Percentiles rank a stretch among this genome's conserved stretches.
Conservation (phyloP, 2,797 vertebrate genomes). For the Tympanoctomys barrerae region DNA sequence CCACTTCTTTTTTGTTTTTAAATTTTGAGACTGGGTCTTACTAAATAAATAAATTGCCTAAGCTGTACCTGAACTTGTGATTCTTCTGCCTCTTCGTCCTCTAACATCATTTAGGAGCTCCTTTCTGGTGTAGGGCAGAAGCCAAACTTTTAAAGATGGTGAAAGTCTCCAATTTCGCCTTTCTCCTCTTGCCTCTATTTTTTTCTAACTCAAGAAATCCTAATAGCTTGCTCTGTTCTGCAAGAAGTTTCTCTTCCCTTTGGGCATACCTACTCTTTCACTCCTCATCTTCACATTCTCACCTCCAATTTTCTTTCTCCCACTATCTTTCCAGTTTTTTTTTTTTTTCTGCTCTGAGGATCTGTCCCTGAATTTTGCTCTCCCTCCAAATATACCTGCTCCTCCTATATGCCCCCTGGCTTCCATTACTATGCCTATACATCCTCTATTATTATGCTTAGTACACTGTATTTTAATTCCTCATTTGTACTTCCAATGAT, state of each 20-base stretch:
- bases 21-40: neutral
- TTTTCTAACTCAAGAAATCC: neutral
- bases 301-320: neutral
- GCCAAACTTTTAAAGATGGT: neutral
- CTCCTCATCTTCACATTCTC: neutral
- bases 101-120: neutral
- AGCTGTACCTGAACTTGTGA: neutral
- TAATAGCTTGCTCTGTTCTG: neutral
- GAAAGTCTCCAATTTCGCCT: neutral
- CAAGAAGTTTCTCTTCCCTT: neutral
- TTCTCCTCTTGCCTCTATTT: neutral
- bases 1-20: too few species aligned
- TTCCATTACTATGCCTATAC: neutral
- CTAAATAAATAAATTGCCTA: neutral
- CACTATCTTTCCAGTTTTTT: neutral
- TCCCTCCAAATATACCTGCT: neutral
- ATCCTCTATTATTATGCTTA: neutral
- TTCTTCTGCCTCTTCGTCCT: neutral
- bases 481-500: neutral
- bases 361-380: neutral
- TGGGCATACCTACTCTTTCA: neutral
- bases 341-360: slow-evolving; percentile 1
- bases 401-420: neutral
- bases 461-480: neutral
- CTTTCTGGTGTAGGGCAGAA: neutral